Conservation (phyloP, 2,113 vertebrate species). For the Rhinogobius similis region DNA sequence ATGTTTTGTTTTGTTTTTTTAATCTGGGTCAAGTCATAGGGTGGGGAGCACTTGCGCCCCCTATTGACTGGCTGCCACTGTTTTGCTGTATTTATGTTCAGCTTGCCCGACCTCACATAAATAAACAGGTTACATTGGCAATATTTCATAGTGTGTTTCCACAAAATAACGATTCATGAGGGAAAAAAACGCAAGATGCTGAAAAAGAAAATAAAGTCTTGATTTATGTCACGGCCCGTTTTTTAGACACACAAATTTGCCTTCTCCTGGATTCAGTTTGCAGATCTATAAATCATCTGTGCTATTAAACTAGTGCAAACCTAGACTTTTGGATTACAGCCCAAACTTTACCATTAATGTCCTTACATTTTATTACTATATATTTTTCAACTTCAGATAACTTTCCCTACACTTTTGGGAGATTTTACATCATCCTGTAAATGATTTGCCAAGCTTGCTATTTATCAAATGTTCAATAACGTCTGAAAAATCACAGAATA, state of each 20-base stretch:
- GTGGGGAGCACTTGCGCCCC: too few relatives aligned
- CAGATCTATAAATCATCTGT: slow-evolving; percentile 17
- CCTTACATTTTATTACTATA: not conserved
- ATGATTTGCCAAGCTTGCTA: slow-evolving; percentile 19
- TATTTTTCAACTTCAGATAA: not conserved
- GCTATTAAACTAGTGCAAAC: slow-evolving; percentile 12
- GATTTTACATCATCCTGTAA: not conserved
- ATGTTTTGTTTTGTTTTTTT: too few relatives aligned
- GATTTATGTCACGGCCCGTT: slow-evolving; percentile 49
- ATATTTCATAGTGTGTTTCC: not conserved
- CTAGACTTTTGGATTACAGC: slow-evolving; percentile 12
- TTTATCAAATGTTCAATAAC: slow-evolving; percentile 14
- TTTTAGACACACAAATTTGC: slow-evolving; percentile 8
- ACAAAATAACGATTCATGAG: slow-evolving; percentile 1
- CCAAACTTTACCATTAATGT: not conserved
- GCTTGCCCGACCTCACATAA: too few relatives aligned
- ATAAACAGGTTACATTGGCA: not conserved
- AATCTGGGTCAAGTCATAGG: too few relatives aligned
- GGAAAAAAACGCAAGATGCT: not conserved
- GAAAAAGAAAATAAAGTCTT: slow-evolving; percentile 18
- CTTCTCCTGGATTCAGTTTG: slow-evolving; percentile 4
- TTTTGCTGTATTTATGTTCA: too few relatives aligned
- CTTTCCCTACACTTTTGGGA: not conserved
- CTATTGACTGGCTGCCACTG: too few relatives aligned
- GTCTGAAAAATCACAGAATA: not conserved